Conservation (phyloP, 2,888 invertebrate genomes). For the Metopia argyrocephala region DNA sequence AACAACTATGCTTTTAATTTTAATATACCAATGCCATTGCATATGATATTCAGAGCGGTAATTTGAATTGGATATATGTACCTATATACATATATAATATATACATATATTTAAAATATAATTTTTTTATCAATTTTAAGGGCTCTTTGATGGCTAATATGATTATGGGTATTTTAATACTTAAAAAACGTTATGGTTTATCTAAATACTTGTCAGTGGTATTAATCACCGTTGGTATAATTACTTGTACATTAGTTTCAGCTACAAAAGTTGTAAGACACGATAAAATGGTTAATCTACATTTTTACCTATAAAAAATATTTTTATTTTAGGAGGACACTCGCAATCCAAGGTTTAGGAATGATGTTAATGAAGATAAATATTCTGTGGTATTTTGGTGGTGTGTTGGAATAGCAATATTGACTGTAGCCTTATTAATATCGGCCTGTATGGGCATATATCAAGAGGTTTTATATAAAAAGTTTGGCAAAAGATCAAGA, state of each 20-base stretch:
- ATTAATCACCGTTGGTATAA: slow-evolving; percentile 95
- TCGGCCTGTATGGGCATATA: slow-evolving; percentile 97
- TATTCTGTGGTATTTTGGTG: slow-evolving; percentile 81
- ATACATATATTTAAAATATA: not conserved
- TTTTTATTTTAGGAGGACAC: slow-evolving; percentile 78
- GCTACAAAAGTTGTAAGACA: slow-evolving; percentile 78
- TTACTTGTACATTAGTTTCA: slow-evolving; percentile 93
- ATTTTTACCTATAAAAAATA: not conserved
- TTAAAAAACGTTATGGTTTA: slow-evolving; percentile 89
- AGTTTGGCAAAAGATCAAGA: slow-evolving; percentile 93
- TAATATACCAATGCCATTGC: slow-evolving; percentile 97
- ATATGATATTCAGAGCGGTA: slow-evolving; percentile 98
- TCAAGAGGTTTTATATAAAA: slow-evolving; percentile 91
- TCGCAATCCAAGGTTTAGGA: slow-evolving; percentile 80
- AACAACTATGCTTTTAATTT: slow-evolving; percentile 98
- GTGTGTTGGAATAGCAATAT: slow-evolving; percentile 87
- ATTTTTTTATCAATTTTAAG: slow-evolving; percentile 45
- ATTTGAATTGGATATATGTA: slow-evolving; percentile 73
- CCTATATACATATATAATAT: not conserved
- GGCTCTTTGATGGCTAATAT: slow-evolving; percentile 98
- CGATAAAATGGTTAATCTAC: not conserved
- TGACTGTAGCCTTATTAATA: slow-evolving; percentile 92
- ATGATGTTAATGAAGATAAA: slow-evolving; percentile 44
- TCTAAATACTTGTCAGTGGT: slow-evolving; percentile 94
- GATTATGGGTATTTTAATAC: slow-evolving; percentile 93